Percentiles rank a stretch among this genome's conserved stretches.
Conservation (phyloP, 2,797 vertebrate species). For the Poecilia gillii region DNA sequence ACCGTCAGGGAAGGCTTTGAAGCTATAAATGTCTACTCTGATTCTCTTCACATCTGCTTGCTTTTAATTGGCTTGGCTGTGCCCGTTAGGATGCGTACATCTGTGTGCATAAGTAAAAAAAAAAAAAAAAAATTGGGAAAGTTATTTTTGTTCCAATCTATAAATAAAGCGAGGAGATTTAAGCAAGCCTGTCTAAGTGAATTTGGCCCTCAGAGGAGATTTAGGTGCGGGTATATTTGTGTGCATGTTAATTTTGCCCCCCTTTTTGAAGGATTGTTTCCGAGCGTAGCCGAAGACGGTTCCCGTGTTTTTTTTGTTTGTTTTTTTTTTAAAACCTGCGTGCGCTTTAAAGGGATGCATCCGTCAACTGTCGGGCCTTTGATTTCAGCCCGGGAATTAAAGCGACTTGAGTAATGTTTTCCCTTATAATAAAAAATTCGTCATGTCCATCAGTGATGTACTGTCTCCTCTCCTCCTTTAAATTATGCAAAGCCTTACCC, state of each 20-base stretch:
- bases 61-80: slow-evolving; percentile 53
- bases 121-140: slow-evolving; percentile 15
- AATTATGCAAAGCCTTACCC: slow-evolving; percentile 13
- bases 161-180: slow-evolving; percentile 44
- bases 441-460: slow-evolving; percentile 39
- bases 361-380: slow-evolving; percentile 52
- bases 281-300: slow-evolving; percentile 11
- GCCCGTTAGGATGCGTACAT: slow-evolving; percentile 8
- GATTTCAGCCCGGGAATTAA: slow-evolving; percentile 49
- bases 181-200: slow-evolving; percentile 35
- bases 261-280: slow-evolving; percentile 13
- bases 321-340: slow-evolving; percentile 10
- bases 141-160: slow-evolving; percentile 23
- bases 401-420: slow-evolving; percentile 51
- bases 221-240: slow-evolving; percentile 25
- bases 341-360: slow-evolving; percentile 50
- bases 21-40: slow-evolving; percentile 51
- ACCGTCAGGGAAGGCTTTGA: slow-evolving; percentile 57
- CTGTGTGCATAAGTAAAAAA: not conserved
- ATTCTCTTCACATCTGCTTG: slow-evolving; percentile 29
- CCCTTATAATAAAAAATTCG: slow-evolving; percentile 28
- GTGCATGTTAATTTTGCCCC: slow-evolving; percentile 17
- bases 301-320: slow-evolving; percentile 16
- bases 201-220: slow-evolving; percentile 41
- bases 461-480: slow-evolving; percentile 12